Evolutionary conservation across 2,888 invertebrate genomes (phyloP), one percentile per base, ranked within the genome.

Genomic region (Helicoverpa assulta): DNA sequence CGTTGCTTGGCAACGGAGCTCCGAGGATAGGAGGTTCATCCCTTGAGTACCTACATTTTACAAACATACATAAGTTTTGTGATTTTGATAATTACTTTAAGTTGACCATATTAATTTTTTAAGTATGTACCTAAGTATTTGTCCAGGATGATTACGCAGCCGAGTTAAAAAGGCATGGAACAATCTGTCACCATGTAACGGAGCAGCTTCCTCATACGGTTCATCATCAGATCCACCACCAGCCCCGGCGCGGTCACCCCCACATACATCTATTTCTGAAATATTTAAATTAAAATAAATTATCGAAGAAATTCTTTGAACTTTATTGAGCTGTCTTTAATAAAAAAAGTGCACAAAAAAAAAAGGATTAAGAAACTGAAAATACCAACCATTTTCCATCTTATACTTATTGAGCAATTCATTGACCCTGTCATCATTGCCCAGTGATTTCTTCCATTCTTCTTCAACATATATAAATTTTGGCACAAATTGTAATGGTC

Each of bases 141-240:
- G 99, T 18, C 98, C 97, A 0, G 98, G 98, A 95, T 98, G 98
- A 59, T 96, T 93, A 77, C 97, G 97, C 65, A 98, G 96, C 69
- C 97, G 97, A 54, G 97, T 97, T 26, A 98, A 90, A 88, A 98
- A 98, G 69, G 97, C 96, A 90, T 98, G 98, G 88, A 98, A 98
- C 91, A 98, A 96, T 76, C 97, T 95, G 90, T 99, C 98, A 0
- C 98, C 98, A 88, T 99, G 98, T 37, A 97, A 96, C 0, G 98
- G 98, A 64, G 97, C 89, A 0, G 96, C 96, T 84, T 98, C 98
- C 86, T 99, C 99, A 87, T 99, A 99, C 29, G 96, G 96, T 86
- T 98, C 98, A 14, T 95, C 92, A 14, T 96, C 95, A 14, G 84
- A 87, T 0, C 88, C 91, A 0, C 84, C 91, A 12, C 80, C 87